phyloP scores from a whole-genome alignment of 1,140 invertebrate species.

The Carposina sasakii region DNA sequence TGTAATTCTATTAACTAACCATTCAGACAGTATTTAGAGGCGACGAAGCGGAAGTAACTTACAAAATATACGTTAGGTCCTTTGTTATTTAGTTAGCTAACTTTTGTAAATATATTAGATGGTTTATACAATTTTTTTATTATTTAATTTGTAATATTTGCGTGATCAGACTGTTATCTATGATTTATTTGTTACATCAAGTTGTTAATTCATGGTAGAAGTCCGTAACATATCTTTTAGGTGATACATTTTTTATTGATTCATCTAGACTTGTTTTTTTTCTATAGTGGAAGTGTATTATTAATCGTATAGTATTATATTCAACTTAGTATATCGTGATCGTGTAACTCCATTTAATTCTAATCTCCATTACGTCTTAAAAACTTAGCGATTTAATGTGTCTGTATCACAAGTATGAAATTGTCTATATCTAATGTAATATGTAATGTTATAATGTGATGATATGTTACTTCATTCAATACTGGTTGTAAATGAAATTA shows the following conservation, averaged over 20 bases:
- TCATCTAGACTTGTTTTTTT: slow-evolving; percentile 34
- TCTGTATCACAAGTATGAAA: slow-evolving; percentile 41
- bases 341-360: slow-evolving; percentile 33
- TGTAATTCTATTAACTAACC: too few species aligned
- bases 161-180: slow-evolving; percentile 70
- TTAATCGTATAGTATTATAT: slow-evolving; percentile 6
- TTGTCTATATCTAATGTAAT: slow-evolving; percentile 60
- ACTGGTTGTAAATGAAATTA: slow-evolving; percentile 69
- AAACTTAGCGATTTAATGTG: slow-evolving; percentile 37
- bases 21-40: slow-evolving; percentile 65
- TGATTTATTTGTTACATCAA: slow-evolving; percentile 70
- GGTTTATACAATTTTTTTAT: slow-evolving; percentile 65
- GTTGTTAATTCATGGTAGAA: slow-evolving; percentile 62
- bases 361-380: slow-evolving; percentile 23
- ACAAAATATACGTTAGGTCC: slow-evolving; percentile 59
- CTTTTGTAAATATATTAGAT: slow-evolving; percentile 70
- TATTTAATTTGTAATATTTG: slow-evolving; percentile 71
- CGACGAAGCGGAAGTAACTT: slow-evolving; percentile 41
- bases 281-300: slow-evolving; percentile 15
- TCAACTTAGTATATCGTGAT: not conserved
- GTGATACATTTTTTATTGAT: slow-evolving; percentile 37
- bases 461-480: slow-evolving; percentile 65
- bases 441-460: slow-evolving; percentile 64
- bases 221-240: slow-evolving; percentile 58
- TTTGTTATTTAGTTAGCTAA: slow-evolving; percentile 72